Percentiles rank a stretch among this genome's conserved stretches.
phyloP scores from a whole-genome alignment of 2,888 invertebrate species.

The Acleris cristana region DNA sequence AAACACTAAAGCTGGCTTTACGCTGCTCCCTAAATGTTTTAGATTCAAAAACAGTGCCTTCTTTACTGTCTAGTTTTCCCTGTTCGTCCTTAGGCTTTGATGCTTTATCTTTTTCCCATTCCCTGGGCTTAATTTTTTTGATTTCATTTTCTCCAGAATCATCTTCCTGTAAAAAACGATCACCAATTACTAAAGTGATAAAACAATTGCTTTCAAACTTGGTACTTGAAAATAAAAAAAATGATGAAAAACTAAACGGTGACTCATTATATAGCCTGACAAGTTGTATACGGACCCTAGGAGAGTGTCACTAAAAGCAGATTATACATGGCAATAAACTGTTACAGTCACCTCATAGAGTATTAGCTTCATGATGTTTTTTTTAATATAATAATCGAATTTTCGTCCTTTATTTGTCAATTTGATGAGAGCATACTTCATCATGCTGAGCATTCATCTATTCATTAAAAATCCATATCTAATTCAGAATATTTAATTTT shows the following conservation, averaged over 20 bases:
- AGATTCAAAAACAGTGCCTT: conserved; percentile 70
- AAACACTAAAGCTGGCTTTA: conserved; percentile 60
- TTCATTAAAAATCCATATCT: too few species aligned
- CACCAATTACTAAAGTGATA: conserved; percentile 13
- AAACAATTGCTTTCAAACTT: neutral
- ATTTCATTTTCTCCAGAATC: conserved; percentile 72
- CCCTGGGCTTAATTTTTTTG: conserved; percentile 76
- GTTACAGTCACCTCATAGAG: too few species aligned
- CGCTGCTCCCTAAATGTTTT: conserved; percentile 73
- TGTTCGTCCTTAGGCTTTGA: conserved; percentile 67
- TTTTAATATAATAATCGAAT: too few species aligned
- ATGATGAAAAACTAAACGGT: conserved; percentile 8
- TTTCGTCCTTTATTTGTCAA: too few species aligned
- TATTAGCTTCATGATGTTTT: too few species aligned
- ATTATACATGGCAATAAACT: too few species aligned
- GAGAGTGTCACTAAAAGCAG: too few species aligned
- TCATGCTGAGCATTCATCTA: too few species aligned
- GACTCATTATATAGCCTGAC: too few species aligned
- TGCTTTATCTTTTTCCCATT: conserved; percentile 75
- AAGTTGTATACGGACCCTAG: too few species aligned
- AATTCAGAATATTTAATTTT: too few species aligned
- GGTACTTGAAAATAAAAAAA: conserved; percentile 1
- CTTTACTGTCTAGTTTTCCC: conserved; percentile 59
- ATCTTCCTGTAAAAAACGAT: conserved; percentile 67
- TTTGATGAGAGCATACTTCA: too few species aligned